Conservation (phyloP, 1,140 invertebrate species). For the Cephus cinctus region DNA sequence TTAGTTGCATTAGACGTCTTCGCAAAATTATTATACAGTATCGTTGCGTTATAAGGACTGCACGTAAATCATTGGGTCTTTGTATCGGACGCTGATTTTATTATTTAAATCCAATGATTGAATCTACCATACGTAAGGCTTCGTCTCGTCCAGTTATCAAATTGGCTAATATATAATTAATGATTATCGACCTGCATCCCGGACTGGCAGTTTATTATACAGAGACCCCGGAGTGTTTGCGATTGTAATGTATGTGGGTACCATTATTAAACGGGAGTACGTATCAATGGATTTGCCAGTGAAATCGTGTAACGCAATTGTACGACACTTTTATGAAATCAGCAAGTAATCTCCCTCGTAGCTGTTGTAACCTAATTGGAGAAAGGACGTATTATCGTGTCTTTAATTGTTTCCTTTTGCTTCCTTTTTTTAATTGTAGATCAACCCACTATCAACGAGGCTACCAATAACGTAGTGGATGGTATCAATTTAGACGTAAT, state of each 20-base stretch:
- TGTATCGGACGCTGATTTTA: too few species aligned
- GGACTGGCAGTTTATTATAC: slow-evolving; percentile 27
- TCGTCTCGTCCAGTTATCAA: too few species aligned
- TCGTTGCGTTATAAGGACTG: not conserved
- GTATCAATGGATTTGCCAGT: slow-evolving; percentile 36
- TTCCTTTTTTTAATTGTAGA: slow-evolving; percentile 61
- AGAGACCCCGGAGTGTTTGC: slow-evolving; percentile 24
- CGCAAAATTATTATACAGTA: not conserved
- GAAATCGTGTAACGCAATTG: slow-evolving; percentile 30
- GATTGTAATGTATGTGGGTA: slow-evolving; percentile 24
- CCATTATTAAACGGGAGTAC: slow-evolving; percentile 21
- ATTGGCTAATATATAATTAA: too few species aligned
- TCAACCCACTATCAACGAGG: slow-evolving; percentile 89
- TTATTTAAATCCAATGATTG: not conserved
- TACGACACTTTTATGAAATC: too few species aligned
- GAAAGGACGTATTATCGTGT: too few species aligned
- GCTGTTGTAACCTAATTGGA: too few species aligned
- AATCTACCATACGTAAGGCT: too few species aligned
- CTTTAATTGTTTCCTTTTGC: not conserved
- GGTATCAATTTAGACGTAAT: slow-evolving; percentile 97
- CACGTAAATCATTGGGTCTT: not conserved
- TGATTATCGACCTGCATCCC: not conserved
- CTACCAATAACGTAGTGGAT: slow-evolving; percentile 90
- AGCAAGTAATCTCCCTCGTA: too few species aligned
- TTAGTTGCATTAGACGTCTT: too few species aligned